Evolutionary conservation across 2,888 invertebrate genomes (phyloP), one percentile per base, ranked within the genome.

Genomic region (Mythimna loreyi): DNA sequence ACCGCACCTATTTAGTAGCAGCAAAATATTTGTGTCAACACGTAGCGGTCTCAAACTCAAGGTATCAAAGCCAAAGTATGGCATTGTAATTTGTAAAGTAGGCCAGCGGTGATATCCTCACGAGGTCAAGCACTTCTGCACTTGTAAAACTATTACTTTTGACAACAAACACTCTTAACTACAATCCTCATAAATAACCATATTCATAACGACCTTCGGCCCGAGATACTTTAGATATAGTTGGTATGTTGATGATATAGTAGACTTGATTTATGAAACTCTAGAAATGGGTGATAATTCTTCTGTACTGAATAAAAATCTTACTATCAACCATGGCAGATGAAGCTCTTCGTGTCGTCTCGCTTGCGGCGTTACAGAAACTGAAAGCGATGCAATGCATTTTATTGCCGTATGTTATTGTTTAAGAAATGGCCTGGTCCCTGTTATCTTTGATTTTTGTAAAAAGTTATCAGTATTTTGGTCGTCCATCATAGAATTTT

Each of bases 61-160:
- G 49, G 67, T 61, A 30, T 25, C 13, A 36, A 36, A 13, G 36
- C 5, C 16, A 16, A 40, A 40, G 16, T 40, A 40, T 78, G 74
- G n/a, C 67, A 60, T 73, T 62, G 67, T 23, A 21, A 79, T 43
- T 67, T 59, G 67, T 23, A 23, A 79, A 52, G 67, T 67, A 60
- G 74, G 75, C 25, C 74, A 79, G 67, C 58, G 67, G 50, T 33
- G 45, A 36, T 49, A 53, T 58, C 52, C 11, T 45, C 49, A 13
- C 50, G 55, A 78, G 74, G 75, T 55, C 59, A 45, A 16, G 1
- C 59, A 74, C 75, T 79, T 30, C 49, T 62, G 49, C 21, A 49
- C 40, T 61, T n/a, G 45, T 23, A 23, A 28, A 50, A 64, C 64
- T 59, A 45, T 33, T 55, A 40, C 28, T 25, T 57, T 64, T 40